Conservation (phyloP, 2,113 vertebrate genomes). For the Carlito syrichta region DNA sequence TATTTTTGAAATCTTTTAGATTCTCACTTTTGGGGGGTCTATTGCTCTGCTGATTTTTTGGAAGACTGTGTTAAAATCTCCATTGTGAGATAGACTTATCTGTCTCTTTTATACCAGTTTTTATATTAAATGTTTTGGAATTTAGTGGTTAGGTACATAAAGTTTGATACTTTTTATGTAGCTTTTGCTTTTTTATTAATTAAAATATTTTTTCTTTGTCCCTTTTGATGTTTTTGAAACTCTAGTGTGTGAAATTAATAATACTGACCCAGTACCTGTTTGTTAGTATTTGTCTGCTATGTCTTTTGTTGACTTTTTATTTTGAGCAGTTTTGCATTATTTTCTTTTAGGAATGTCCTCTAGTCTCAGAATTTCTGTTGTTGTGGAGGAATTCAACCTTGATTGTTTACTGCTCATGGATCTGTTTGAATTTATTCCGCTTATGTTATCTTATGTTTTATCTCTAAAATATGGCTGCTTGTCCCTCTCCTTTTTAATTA, state of each 20-base stretch:
- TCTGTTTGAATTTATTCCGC: not conserved
- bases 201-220: not conserved
- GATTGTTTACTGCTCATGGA: not conserved
- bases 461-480: not conserved
- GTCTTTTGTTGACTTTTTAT: not conserved
- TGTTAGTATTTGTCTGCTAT: not conserved
- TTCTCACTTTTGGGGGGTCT: not conserved
- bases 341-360: not conserved
- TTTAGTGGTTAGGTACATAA: not conserved
- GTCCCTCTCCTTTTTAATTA: not conserved
- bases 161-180: not conserved
- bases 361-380: not conserved
- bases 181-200: not conserved
- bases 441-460: not conserved
- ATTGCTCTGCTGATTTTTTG: not conserved
- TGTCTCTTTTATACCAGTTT: not conserved
- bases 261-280: not conserved
- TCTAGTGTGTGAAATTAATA: not conserved
- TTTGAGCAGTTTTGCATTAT: not conserved
- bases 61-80: not conserved
- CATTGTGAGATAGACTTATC: not conserved
- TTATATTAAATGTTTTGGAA: not conserved
- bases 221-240: not conserved
- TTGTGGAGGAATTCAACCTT: not conserved
- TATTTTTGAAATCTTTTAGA: not conserved